Evolutionary conservation across 2,113 vertebrate genomes (phyloP).

Genomic region (Muntiacus reevesi): DNA sequence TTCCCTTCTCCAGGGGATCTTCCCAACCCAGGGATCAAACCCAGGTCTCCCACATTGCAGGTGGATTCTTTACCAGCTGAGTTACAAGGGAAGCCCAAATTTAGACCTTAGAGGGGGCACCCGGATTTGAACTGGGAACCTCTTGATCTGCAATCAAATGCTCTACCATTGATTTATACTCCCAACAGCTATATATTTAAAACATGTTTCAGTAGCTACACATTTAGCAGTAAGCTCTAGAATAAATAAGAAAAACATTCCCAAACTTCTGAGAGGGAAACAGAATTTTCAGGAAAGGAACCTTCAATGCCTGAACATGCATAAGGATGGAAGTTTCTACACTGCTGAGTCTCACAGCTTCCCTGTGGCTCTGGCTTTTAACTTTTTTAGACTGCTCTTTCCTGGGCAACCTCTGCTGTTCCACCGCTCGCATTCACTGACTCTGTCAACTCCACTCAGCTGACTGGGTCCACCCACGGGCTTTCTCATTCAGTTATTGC

Average conservation of each 20-base stretch:
- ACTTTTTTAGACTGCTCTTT: not conserved
- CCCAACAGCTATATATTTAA: not conserved
- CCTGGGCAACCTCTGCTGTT: not conserved
- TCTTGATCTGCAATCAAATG: not conserved
- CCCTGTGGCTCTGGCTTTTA: not conserved
- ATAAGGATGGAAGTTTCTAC: not conserved
- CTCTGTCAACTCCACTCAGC: not conserved
- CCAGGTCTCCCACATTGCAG: not conserved
- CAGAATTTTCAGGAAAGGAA: not conserved
- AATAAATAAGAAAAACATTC: not conserved
- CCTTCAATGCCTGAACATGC: not conserved
- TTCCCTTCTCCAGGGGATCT: not conserved
- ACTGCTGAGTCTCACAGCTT: not conserved
- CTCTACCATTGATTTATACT: not conserved
- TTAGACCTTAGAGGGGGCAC: not conserved
- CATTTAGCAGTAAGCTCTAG: not conserved
- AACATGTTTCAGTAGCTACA: not conserved
- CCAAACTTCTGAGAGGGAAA: not conserved
- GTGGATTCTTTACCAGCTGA: not conserved
- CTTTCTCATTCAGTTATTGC: not conserved
- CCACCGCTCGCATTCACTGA: not conserved
- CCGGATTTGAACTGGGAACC: not conserved
- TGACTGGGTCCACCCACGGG: not conserved
- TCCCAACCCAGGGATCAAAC: not conserved
- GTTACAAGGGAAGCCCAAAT: not conserved